Conservation (phyloP, 2,888 invertebrate genomes). For the Teinopalpus imperialis region DNA sequence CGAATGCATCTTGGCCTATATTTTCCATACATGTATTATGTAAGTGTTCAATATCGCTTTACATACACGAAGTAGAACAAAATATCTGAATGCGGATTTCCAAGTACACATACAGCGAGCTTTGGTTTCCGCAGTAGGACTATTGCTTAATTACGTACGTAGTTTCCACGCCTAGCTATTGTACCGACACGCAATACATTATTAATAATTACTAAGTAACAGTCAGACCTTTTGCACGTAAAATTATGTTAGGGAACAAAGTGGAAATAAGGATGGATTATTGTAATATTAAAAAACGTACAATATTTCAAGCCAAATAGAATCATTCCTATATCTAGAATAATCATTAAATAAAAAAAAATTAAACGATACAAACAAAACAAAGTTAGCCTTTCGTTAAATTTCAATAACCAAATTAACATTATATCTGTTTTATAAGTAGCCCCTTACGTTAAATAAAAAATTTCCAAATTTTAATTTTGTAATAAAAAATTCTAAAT, state of each 20-base stretch:
- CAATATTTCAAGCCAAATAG: too few relatives aligned
- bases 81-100: slow-evolving; percentile 16
- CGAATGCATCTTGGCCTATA: slow-evolving; percentile 21
- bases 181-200: slow-evolving; percentile 16
- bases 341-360: too few relatives aligned
- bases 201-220: slow-evolving; percentile 8
- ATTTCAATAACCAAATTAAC: too few relatives aligned
- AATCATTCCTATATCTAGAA: too few relatives aligned
- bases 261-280: slow-evolving; percentile 5
- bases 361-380: too few relatives aligned
- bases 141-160: slow-evolving; percentile 16
- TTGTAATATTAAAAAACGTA: not conserved
- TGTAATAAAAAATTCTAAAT: too few relatives aligned
- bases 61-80: slow-evolving; percentile 16
- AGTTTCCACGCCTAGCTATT: slow-evolving; percentile 22
- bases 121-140: slow-evolving; percentile 18
- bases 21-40: slow-evolving; percentile 20
- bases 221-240: slow-evolving; percentile 15
- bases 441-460: not conserved
- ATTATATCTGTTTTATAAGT: too few relatives aligned
- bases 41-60: slow-evolving; percentile 20
- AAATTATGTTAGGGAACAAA: slow-evolving; percentile 4
- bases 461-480: too few relatives aligned
- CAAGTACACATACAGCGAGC: slow-evolving; percentile 8
- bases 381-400: too few relatives aligned